Evolutionary conservation across 2,888 invertebrate genomes (phyloP).

Genomic region (Watsonalla cultraria): DNA sequence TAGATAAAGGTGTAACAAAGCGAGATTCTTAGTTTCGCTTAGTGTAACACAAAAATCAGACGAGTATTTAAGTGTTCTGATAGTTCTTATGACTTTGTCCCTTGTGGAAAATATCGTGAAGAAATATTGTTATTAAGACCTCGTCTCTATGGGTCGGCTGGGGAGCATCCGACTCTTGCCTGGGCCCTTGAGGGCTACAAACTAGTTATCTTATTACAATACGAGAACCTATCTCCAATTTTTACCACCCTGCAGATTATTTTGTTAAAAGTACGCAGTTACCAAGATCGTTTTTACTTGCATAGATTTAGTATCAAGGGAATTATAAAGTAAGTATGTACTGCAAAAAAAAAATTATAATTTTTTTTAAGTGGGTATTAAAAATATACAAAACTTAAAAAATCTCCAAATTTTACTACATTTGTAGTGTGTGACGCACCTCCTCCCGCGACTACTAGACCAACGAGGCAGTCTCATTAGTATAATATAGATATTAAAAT

Average conservation of each 20-base stretch:
- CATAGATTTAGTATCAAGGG: no score
- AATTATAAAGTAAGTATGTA: no score
- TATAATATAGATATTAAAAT: no score
- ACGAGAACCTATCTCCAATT: slow-evolving; percentile 6
- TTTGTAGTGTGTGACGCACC: no score
- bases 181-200: slow-evolving; percentile 37
- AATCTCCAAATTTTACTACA: no score
- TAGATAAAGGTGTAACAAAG: no score
- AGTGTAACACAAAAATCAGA: not conserved
- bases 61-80: slow-evolving; percentile 15
- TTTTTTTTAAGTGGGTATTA: no score
- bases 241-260: not conserved
- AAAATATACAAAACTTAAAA: no score
- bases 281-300: not conserved
- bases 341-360: no score
- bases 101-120: slow-evolving; percentile 28
- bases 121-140: slow-evolving; percentile 38
- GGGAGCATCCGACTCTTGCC: slow-evolving; percentile 30
- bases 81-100: slow-evolving; percentile 16
- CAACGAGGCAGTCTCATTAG: no score
- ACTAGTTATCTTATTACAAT: slow-evolving; percentile 37
- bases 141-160: slow-evolving; percentile 21
- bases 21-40: no score
- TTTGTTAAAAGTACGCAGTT: not conserved
- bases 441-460: no score